Evolutionary conservation across 2,797 vertebrate species (phyloP).

Genomic region (Cirrhinus mrigala): DNA sequence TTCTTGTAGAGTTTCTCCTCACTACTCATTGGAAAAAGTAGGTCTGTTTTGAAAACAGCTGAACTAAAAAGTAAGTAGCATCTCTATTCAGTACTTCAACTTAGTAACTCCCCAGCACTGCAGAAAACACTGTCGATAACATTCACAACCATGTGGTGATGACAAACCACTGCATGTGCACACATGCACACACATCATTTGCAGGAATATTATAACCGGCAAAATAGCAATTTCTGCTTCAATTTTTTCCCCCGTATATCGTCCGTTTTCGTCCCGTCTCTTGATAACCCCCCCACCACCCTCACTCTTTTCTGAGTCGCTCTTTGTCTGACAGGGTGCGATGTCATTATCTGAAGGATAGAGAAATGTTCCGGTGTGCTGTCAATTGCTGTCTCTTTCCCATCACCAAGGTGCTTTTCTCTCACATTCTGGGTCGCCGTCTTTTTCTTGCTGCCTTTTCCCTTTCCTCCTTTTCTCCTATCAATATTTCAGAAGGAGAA

Average conservation of each 20-base stretch:
- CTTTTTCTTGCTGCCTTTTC: constrained; percentile 4
- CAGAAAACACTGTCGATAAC: constrained; percentile 9
- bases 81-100: neutral
- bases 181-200: constrained; percentile 36
- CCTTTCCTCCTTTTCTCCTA: neutral
- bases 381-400: constrained; percentile 59
- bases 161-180: constrained; percentile 21
- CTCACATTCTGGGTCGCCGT: constrained; percentile 16
- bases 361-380: constrained; percentile 52
- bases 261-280: constrained; percentile 20
- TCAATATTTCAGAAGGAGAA: constrained; percentile 36
- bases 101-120: neutral
- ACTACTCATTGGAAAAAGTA: neutral
- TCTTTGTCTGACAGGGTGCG: constrained; percentile 60
- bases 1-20: neutral
- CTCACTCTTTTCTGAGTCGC: constrained; percentile 10
- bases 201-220: constrained; percentile 27
- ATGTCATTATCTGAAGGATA: constrained; percentile 64
- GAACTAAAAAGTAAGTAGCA: neutral
- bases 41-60: neutral
- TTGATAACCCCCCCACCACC: constrained; percentile 1
- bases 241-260: constrained; percentile 20
- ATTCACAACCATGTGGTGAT: constrained; percentile 1
- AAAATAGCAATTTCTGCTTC: constrained; percentile 49
- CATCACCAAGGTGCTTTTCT: constrained; percentile 42